Evolutionary conservation across 1,140 invertebrate genomes (phyloP).

Genomic region (Protaetia brevitarsis): DNA sequence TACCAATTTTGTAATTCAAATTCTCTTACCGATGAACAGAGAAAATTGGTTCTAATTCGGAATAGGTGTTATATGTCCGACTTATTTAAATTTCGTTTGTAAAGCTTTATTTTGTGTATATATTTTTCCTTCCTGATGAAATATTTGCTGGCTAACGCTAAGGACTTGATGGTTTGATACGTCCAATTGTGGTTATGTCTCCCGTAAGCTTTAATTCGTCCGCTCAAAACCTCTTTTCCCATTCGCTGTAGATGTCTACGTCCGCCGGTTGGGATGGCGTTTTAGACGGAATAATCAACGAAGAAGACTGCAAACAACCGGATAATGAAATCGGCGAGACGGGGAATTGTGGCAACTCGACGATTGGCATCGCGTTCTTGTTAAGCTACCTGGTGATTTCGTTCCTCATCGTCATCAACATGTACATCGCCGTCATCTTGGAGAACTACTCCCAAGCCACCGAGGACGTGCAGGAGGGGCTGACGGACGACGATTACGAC

Average conservation of each 20-base stretch:
- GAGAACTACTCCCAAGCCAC: constrained; percentile 97
- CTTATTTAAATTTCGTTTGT: too few relatives aligned
- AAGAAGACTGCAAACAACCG: constrained; percentile 84
- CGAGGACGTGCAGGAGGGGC: constrained; percentile 96
- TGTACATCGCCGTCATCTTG: constrained; percentile 99
- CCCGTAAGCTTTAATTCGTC: too few relatives aligned
- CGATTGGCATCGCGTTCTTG: constrained; percentile 90
- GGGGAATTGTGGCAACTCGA: constrained; percentile 88
- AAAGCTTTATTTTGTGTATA: too few relatives aligned
- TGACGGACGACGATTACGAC: constrained; percentile 98
- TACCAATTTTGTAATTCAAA: too few relatives aligned
- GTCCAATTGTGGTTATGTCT: too few relatives aligned
- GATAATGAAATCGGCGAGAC: constrained; percentile 83
- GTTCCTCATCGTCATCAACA: constrained; percentile 98
- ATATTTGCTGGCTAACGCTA: too few relatives aligned
- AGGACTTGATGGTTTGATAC: too few relatives aligned
- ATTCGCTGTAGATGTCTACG: constrained; percentile 83
- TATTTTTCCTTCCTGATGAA: too few relatives aligned
- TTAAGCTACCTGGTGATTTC: constrained; percentile 96
- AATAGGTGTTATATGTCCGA: too few relatives aligned
- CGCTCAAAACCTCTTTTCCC: too few relatives aligned
- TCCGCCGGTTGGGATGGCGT: constrained; percentile 97
- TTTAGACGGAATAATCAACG: constrained; percentile 93
- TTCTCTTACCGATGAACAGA: too few relatives aligned
- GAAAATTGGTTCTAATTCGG: too few relatives aligned